phyloP scores from a whole-genome alignment of 2,113 vertebrate genomes.

The Coreoperca whiteheadi region DNA sequence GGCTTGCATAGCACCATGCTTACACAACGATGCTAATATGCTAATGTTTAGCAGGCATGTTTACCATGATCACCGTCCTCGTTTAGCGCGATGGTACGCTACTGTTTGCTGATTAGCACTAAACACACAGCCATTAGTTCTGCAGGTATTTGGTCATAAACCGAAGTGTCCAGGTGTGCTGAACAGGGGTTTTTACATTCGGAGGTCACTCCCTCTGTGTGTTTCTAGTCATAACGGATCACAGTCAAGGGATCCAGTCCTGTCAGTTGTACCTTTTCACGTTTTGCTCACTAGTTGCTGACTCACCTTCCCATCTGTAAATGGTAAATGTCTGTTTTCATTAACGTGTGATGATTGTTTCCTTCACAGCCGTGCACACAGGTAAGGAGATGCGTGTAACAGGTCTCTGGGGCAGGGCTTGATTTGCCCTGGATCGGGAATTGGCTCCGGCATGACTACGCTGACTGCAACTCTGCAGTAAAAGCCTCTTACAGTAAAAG shows the following conservation, averaged over 20 bases:
- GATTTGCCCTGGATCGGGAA: background rate
- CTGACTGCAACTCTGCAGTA: slow-evolving; percentile 1
- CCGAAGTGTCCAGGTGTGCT: too few species aligned
- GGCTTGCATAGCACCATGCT: too few species aligned
- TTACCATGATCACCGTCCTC: too few species aligned
- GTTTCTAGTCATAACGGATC: background rate
- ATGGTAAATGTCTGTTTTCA: background rate
- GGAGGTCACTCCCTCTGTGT: background rate
- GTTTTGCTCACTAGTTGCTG: background rate
- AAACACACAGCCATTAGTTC: too few species aligned
- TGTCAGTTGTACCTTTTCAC: background rate
- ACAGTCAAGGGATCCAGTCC: background rate
- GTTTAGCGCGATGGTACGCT: too few species aligned
- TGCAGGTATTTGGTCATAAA: too few species aligned
- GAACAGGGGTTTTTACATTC: background rate
- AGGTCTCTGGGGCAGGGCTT: background rate
- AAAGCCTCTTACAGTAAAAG: slow-evolving; percentile 33
- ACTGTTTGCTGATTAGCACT: too few species aligned
- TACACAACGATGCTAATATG: too few species aligned
- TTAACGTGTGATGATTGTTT: background rate
- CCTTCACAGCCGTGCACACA: too few species aligned
- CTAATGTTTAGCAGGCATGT: too few species aligned
- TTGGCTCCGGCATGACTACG: slow-evolving; percentile 19
- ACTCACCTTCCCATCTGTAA: background rate
- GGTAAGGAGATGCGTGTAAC: background rate